These are phyloP conservation scores for Buteo buteo DNA, from an alignment of 2,113 vertebrate species.

Conservation along the genomic window DNA sequence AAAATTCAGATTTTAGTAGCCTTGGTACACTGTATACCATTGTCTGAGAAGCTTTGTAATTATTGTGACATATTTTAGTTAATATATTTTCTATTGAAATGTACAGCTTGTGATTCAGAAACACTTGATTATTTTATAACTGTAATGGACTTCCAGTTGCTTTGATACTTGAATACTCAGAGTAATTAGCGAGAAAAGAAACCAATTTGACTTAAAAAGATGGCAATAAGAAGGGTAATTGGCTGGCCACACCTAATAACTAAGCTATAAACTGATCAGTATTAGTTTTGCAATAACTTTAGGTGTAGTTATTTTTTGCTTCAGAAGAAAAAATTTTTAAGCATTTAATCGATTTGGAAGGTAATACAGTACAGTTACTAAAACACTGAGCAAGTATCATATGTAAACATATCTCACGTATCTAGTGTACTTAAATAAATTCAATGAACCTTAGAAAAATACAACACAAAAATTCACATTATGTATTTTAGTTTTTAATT, in stretches of 20 bases:
- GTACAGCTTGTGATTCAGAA: conserved; percentile 56
- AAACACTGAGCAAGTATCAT: conserved; percentile 37
- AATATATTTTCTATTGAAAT: conserved; percentile 64
- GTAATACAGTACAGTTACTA: conserved; percentile 14
- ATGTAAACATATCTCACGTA: not conserved
- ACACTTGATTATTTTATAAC: conserved; percentile 42
- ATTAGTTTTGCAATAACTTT: conserved; percentile 30
- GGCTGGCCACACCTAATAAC: conserved; percentile 22
- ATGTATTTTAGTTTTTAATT: conserved; percentile 15
- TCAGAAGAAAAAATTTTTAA: not conserved
- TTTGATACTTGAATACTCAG: conserved; percentile 46
- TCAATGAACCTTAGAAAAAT: not conserved
- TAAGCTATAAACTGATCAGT: not conserved
- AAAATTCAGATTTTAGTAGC: not conserved
- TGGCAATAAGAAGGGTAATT: conserved; percentile 44
- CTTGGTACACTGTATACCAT: not conserved
- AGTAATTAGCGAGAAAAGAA: conserved; percentile 2
- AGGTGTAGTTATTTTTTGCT: conserved; percentile 44
- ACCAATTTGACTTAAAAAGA: not conserved
- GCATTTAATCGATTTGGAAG: conserved; percentile 30
- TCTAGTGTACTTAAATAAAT: conserved; percentile 5
- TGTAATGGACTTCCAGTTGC: conserved; percentile 40
- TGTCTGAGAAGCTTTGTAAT: conserved; percentile 55
- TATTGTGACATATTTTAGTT: conserved; percentile 65
- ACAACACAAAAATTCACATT: not conserved